A percentile compares a stretch with the other conserved stretches of the same genome.
phyloP scores from a whole-genome alignment of 1,140 invertebrate species.

The Phortica variegata region DNA sequence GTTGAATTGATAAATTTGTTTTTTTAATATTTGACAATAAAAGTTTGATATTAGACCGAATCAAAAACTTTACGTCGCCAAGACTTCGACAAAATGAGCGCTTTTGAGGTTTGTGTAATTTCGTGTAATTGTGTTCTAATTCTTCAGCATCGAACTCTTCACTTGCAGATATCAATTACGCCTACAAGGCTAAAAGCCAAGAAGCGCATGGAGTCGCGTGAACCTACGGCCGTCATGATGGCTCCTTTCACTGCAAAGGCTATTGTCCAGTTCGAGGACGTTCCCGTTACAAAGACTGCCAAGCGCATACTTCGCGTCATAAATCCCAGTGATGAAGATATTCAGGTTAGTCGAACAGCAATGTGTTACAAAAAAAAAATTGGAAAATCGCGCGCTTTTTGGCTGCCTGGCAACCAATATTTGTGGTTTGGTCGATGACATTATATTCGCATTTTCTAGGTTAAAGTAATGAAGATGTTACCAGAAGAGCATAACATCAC shows the following conservation, averaged over 20 bases:
- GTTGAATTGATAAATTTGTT: no score
- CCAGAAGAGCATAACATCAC: conserved; percentile 62
- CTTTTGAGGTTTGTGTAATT: conserved; percentile 36
- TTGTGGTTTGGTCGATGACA: conserved; percentile 33
- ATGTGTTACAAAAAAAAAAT: conserved; percentile 4
- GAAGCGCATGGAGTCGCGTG: conserved; percentile 35
- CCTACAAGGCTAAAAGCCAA: conserved; percentile 44
- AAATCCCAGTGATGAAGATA: conserved; percentile 61
- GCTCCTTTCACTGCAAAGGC: conserved; percentile 65
- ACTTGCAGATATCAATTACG: conserved; percentile 36
- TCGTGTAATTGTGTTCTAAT: not conserved
- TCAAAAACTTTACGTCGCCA: no score
- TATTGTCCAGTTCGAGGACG: conserved; percentile 66
- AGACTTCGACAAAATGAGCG: conserved; percentile 32
- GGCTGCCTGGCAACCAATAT: conserved; percentile 26
- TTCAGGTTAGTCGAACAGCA: conserved; percentile 58
- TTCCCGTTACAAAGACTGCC: conserved; percentile 60
- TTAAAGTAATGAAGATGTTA: conserved; percentile 62
- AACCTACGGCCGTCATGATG: conserved; percentile 58
- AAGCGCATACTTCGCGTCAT: conserved; percentile 60
- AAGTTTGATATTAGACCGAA: no score
- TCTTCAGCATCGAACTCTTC: no score
- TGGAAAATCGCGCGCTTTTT: conserved; percentile 12
- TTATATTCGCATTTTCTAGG: conserved; percentile 57
- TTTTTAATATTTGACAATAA: no score